Conservation (phyloP, 2,888 invertebrate genomes). For the Orthosia incerta region DNA sequence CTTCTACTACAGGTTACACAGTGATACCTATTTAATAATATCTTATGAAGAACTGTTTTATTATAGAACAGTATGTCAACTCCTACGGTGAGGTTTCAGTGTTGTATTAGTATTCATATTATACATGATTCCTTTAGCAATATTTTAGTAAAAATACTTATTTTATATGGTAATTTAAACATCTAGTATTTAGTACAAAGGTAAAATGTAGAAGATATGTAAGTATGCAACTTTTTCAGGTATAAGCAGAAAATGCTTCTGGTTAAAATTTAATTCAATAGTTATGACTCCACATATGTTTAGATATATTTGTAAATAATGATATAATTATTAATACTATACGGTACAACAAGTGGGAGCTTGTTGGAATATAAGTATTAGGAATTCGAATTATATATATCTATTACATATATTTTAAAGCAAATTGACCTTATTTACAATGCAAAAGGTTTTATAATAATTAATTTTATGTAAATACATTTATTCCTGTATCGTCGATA, state of each 20-base stretch:
- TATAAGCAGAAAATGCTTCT: slow-evolving; percentile 26
- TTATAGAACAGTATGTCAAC: slow-evolving; percentile 43
- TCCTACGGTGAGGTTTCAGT: slow-evolving; percentile 58
- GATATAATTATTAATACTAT: slow-evolving; percentile 30
- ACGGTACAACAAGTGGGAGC: slow-evolving; percentile 14
- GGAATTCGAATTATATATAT: slow-evolving; percentile 19
- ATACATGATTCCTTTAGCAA: slow-evolving; percentile 30
- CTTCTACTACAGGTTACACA: slow-evolving; percentile 32
- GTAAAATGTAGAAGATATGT: slow-evolving; percentile 67
- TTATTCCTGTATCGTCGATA: slow-evolving; percentile 57
- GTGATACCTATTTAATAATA: slow-evolving; percentile 38
- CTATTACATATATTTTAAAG: slow-evolving; percentile 23
- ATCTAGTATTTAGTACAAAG: slow-evolving; percentile 59
- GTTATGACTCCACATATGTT: neutral
- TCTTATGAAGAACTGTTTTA: slow-evolving; percentile 32
- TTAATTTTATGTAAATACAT: slow-evolving; percentile 37
- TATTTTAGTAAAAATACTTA: slow-evolving; percentile 52
- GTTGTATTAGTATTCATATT: slow-evolving; percentile 48
- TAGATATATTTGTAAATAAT: slow-evolving; percentile 12
- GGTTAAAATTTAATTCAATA: slow-evolving; percentile 20
- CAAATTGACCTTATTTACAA: slow-evolving; percentile 55
- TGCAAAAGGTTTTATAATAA: slow-evolving; percentile 45
- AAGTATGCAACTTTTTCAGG: slow-evolving; percentile 42
- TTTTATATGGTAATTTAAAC: slow-evolving; percentile 40
- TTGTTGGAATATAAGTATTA: slow-evolving; percentile 23